Evolutionary conservation across 2,888 invertebrate species (phyloP).

Genomic region (Homarus gammarus): DNA sequence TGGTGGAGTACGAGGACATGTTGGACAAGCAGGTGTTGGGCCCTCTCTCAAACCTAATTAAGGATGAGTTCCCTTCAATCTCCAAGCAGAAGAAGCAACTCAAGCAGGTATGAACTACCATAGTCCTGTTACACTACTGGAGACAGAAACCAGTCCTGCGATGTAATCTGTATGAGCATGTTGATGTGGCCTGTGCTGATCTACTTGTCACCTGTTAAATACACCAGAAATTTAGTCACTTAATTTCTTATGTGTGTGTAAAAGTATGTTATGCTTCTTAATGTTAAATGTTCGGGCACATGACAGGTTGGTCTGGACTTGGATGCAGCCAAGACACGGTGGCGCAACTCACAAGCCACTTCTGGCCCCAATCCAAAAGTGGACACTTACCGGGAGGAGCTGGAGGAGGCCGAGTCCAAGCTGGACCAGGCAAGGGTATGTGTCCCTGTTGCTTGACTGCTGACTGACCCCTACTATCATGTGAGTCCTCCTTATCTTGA

Average conservation of each 20-base stretch:
- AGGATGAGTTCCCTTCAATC: conserved; percentile 70
- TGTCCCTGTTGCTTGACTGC: not conserved
- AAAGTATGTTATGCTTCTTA: no score
- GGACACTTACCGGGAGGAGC: conserved; percentile 69
- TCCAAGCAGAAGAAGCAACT: conserved; percentile 74
- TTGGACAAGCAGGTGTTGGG: conserved; percentile 61
- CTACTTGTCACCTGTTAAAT: no score
- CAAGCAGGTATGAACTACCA: conserved; percentile 64
- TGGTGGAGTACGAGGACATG: conserved; percentile 59
- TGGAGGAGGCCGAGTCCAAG: conserved; percentile 72
- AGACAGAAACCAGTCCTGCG: no score
- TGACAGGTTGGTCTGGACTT: conserved; percentile 70
- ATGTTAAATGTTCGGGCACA: no score
- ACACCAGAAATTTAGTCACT: no score
- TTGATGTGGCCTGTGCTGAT: no score
- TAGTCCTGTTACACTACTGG: not conserved
- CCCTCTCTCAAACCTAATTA: conserved; percentile 61
- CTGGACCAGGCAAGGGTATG: conserved; percentile 71
- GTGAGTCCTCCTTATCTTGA: no score
- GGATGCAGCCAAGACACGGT: conserved; percentile 67
- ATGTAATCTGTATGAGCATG: no score
- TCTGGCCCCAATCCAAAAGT: conserved; percentile 53
- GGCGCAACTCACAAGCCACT: conserved; percentile 40
- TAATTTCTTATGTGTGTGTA: no score
- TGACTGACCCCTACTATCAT: no score